These are phyloP conservation scores for Caloenas nicobarica DNA, from an alignment of 2,113 vertebrate species.

Conservation along the genomic window DNA sequence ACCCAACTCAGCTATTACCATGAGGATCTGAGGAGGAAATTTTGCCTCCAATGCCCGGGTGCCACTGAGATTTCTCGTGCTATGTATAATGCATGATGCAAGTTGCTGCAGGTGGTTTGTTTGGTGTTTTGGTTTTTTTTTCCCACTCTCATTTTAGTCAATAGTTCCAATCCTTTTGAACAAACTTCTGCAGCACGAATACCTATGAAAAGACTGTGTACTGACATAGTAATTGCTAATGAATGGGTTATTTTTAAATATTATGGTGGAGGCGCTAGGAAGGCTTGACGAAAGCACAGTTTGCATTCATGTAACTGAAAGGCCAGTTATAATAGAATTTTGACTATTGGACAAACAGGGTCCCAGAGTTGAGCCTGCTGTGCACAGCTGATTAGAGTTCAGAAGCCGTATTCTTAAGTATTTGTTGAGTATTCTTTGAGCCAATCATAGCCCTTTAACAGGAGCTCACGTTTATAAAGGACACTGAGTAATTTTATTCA, in stretches of 20 bases:
- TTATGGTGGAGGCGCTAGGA: background rate
- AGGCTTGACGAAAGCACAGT: background rate
- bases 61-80: constrained; percentile 7
- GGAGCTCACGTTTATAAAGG: background rate
- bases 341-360: background rate
- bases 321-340: background rate
- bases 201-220: background rate
- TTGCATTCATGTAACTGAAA: background rate
- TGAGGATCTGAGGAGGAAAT: constrained; percentile 7
- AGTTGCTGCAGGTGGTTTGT: background rate
- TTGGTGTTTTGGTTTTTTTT: background rate
- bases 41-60: background rate
- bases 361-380: background rate
- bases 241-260: background rate
- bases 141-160: background rate
- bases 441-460: background rate
- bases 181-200: background rate
- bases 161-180: background rate
- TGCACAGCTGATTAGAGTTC: background rate
- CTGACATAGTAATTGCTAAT: background rate
- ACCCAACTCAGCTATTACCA: background rate
- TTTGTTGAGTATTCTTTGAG: background rate
- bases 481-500: background rate
- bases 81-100: constrained; percentile 14
- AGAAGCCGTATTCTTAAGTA: background rate